Conservation (phyloP, 2,113 vertebrate genomes). For the Condylura cristata region DNA sequence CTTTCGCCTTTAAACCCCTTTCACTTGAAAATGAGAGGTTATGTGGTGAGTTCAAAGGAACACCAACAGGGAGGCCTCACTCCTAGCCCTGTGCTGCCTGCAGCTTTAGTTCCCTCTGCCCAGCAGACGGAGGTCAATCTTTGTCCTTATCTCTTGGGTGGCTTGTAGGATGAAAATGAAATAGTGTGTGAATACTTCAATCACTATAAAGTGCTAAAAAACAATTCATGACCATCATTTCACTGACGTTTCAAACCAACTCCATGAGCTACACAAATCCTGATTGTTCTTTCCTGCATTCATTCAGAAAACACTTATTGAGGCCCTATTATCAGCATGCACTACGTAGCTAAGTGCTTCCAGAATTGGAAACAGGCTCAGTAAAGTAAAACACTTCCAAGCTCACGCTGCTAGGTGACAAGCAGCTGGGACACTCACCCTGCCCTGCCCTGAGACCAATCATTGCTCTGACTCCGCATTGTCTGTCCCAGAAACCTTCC, state of each 20-base stretch:
- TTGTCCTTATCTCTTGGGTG: background rate
- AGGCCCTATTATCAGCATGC: background rate
- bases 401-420: background rate
- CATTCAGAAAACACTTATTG: conserved; percentile 9
- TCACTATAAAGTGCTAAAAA: background rate
- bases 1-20: conserved; percentile 1
- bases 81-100: background rate
- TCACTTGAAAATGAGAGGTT: background rate
- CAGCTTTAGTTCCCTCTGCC: background rate
- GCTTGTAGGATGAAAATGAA: conserved; percentile 6
- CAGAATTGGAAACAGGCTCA: conserved; percentile 30
- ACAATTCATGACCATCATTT: conserved; percentile 3
- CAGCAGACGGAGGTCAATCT: background rate
- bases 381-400: conserved; percentile 26
- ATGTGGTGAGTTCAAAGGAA: background rate
- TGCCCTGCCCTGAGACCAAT: background rate
- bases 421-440: background rate
- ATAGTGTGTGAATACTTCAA: background rate
- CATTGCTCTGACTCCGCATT: background rate
- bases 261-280: background rate
- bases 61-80: background rate
- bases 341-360: background rate
- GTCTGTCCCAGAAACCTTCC: background rate
- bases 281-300: background rate
- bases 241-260: conserved; percentile 11